Conservation (phyloP, 2,888 invertebrate genomes). For the Archips xylosteana region DNA sequence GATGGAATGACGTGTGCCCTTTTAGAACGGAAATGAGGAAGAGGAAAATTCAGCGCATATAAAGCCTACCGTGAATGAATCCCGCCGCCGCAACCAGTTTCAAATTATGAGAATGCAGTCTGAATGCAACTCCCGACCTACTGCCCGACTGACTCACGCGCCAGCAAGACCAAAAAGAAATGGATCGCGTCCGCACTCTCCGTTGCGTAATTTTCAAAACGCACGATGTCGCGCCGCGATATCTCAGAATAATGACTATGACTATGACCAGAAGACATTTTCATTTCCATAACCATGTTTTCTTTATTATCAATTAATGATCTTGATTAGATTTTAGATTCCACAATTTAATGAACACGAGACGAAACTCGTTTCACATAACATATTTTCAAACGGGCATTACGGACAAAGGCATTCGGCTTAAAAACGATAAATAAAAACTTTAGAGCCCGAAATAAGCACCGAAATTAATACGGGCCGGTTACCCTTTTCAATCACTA, state of each 20-base stretch:
- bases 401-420: slow-evolving; percentile 57
- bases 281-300: slow-evolving; percentile 14
- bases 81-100: slow-evolving; percentile 45
- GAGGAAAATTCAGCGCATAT: slow-evolving; percentile 52
- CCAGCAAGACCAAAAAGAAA: slow-evolving; percentile 33
- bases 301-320: slow-evolving; percentile 37
- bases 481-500: slow-evolving; percentile 83
- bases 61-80: slow-evolving; percentile 51
- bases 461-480: slow-evolving; percentile 67
- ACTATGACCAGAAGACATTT: neutral
- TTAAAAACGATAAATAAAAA: slow-evolving; percentile 64
- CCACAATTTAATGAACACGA: slow-evolving; percentile 35
- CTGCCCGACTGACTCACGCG: slow-evolving; percentile 71
- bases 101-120: slow-evolving; percentile 56
- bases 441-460: slow-evolving; percentile 43
- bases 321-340: slow-evolving; percentile 32
- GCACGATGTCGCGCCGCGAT: neutral
- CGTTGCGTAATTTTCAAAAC: slow-evolving; percentile 22
- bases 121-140: slow-evolving; percentile 60
- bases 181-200: slow-evolving; percentile 6
- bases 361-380: slow-evolving; percentile 16
- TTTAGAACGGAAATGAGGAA: slow-evolving; percentile 35
- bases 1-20: slow-evolving; percentile 16
- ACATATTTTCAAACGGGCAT: slow-evolving; percentile 53
- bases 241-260: neutral